phyloP scores from a whole-genome alignment of 2,888 invertebrate genomes.

The Xestobium rufovillosum region DNA sequence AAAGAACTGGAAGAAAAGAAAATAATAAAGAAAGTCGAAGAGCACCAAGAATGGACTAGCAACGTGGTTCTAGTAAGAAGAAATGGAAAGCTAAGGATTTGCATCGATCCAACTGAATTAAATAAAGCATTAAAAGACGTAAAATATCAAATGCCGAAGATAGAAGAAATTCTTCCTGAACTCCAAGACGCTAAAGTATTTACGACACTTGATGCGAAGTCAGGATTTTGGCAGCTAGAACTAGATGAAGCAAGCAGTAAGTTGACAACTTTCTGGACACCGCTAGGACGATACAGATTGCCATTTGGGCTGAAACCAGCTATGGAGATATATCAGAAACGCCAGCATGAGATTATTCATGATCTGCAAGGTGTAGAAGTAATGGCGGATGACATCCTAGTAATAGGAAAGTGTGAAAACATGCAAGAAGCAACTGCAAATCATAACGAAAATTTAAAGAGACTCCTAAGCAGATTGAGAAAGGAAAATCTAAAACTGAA shows the following conservation, averaged over 20 bases:
- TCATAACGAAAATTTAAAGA: conserved; percentile 21
- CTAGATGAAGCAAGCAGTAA: conserved; percentile 7
- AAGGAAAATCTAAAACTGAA: no score
- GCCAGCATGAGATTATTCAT: no score
- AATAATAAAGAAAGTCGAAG: conserved; percentile 14
- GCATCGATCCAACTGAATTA: conserved; percentile 16
- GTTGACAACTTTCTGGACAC: conserved; percentile 10
- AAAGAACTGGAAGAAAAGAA: no score
- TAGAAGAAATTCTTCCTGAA: no score
- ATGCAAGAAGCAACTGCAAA: conserved; percentile 17
- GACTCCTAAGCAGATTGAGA: no score
- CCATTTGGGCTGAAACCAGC: conserved; percentile 18
- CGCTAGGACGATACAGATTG: conserved; percentile 14
- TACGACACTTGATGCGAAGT: no score
- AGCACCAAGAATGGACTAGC: conserved; percentile 17
- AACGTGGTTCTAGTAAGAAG: conserved; percentile 16
- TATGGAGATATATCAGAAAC: conserved; percentile 19
- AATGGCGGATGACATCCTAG: conserved; percentile 19
- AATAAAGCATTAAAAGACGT: no score
- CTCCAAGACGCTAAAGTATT: conserved; percentile 16
- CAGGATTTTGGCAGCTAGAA: conserved; percentile 17
- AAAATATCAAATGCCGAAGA: no score
- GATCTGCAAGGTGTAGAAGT: no score
- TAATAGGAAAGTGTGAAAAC: conserved; percentile 14
- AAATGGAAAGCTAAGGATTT: conserved; percentile 15